Evolutionary conservation across 53 echinoderm and acorn worm genomes (phyloP).

Genomic region (Pentamera pediparva): DNA sequence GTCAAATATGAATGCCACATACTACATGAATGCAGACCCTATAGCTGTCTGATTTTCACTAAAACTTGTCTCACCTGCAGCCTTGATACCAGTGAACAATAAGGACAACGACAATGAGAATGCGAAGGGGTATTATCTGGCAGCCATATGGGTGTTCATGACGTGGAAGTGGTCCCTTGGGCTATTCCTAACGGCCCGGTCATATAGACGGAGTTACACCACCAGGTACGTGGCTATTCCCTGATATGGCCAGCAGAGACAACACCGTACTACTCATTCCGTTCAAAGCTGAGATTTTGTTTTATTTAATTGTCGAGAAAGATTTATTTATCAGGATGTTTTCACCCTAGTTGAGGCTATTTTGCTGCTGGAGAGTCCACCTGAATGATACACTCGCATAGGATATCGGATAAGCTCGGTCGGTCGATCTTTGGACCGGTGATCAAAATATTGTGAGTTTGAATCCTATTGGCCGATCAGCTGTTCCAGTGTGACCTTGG

Average conservation of each 20-base stretch:
- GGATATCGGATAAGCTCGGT: too few species aligned
- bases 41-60: background rate
- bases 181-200: constrained; percentile 72
- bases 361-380: too few species aligned
- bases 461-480: too few species aligned
- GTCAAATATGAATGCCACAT: too few species aligned
- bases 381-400: too few species aligned
- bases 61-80: constrained; percentile 31
- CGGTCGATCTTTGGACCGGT: too few species aligned
- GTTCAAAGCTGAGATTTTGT: too few species aligned
- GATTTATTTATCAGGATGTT: too few species aligned
- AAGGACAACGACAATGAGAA: background rate
- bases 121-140: constrained; percentile 62
- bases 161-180: constrained; percentile 98
- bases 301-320: background rate
- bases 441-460: too few species aligned
- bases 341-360: too few species aligned
- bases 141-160: constrained; percentile 95
- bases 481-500: too few species aligned
- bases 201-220: constrained; percentile 70
- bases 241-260: constrained; percentile 19
- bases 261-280: background rate
- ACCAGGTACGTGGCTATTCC: constrained; percentile 79
- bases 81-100: constrained; percentile 56
- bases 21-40: too few species aligned